Base-by-base conservation (phyloP, 23 tunicate species). In the Corella eumyota region DNA sequence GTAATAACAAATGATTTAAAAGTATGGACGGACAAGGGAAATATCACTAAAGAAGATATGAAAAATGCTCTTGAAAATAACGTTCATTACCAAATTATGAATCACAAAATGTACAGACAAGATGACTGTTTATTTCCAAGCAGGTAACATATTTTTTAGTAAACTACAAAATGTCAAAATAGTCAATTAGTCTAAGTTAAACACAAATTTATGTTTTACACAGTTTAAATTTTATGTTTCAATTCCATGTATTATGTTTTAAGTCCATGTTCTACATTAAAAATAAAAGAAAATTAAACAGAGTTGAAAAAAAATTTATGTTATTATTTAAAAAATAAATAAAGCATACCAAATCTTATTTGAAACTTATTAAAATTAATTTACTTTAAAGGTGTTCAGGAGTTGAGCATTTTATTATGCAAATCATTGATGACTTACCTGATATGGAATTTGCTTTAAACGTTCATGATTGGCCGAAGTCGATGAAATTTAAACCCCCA, bases 381-480 rank as follows among this genome's bases (percentile, higher is more conserved):
- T n/a, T n/a, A n/a, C n/a, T n/a, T 20, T 20, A 7, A 25, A 78
- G 96, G 54, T 88, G 96, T 36, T 72, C 81, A 19, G 96, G 96
- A 1, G 80, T 88, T 21, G 96, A 88, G 61, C 88, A 88, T 73
- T 88, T 88, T 36, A 88, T 88, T 11, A n/a, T 72, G 26, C 61
- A 79, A 56, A 58, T 88, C 0, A 47, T 88, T 7, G 57, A 79
- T 44, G 81, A 88, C 40, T 58, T 88, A 17, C 96, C 96, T 13
- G 72, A 88, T 47, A 88, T 79, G 96, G 96, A 88, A 28, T 33
- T 88, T 44, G 81, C 34, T 0, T 56, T 88, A 20, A 88, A 88
- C 56, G 88, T 78, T 31, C 87, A 75, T 30, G 96, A 88, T 44
- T 88, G 96, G 96, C 96, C 96, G 19, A 69, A 73, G 60, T 56